Evolutionary conservation across 2,888 invertebrate genomes (phyloP), one percentile per base, ranked within the genome.

Genomic region (Gerris lacustris): DNA sequence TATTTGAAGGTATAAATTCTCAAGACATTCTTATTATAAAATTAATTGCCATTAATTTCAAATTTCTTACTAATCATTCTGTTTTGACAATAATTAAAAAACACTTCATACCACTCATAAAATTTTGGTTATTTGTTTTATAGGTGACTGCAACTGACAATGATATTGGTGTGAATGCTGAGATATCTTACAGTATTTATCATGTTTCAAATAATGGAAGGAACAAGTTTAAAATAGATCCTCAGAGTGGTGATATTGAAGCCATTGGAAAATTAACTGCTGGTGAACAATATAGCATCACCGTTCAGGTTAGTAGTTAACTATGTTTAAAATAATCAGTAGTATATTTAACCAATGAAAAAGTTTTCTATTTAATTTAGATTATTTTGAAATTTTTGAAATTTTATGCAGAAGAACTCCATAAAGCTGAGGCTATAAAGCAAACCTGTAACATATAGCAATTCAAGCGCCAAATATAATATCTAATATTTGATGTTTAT

Each of bases 121-220:
- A 2, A 31, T 31, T 31, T 31, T 31, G 31, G 31, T 31, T 31
- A 4, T 17, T n/a, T 66, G 72, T 67, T 72, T 77, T 78, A 17
- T 78, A 88, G 88, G 86, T 91, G 73, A 86, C 88, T 77, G 94
- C 93, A 0, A 86, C 87, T 9, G 94, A 94, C 80, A 90, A 91
- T 78, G 94, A 94, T 80, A 88, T 88, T 79, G 93, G 91, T 72
- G 87, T 89, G 78, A 93, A 94, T 80, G 92, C 93, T 31, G 86
- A 87, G 70, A 85, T 94, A 73, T 86, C 86, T 63, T 95, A 92
- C 82, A 89, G 89, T 76, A 91, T 95, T 74, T 91, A 91, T 79
- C 94, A 94, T 82, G 91, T 94, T 7, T 93, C 94, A 73, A 94
- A 94, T 81, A 93, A 93, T 80, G 94, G 94, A 1, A 85, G 88